Evolutionary conservation across 2,113 vertebrate genomes (phyloP).

Genomic region (Promerops cafer): DNA sequence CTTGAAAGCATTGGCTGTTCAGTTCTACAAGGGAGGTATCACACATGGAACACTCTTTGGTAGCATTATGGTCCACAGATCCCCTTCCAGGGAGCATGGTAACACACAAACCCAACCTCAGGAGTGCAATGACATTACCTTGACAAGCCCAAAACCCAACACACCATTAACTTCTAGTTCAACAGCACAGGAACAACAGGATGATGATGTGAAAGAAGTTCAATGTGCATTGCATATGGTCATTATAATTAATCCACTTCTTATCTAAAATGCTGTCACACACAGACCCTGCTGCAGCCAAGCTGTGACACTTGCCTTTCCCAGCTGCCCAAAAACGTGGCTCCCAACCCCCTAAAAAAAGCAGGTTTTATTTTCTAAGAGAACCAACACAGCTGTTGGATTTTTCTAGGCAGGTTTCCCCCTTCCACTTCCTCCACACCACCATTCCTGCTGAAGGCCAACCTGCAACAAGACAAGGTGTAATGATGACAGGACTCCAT

Average conservation of each 20-base stretch:
- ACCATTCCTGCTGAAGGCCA: neutral
- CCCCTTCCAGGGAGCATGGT: neutral
- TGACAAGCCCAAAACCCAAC: neutral
- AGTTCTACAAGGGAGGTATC: neutral
- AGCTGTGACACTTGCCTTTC: neutral
- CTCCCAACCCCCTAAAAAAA: neutral
- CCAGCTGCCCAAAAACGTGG: neutral
- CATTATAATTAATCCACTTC: neutral
- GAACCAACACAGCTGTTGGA: neutral
- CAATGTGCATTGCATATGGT: neutral
- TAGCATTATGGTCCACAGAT: neutral
- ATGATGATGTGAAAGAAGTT: neutral
- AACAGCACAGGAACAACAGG: neutral
- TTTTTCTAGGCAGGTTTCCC: neutral
- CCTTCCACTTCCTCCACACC: neutral
- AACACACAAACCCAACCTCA: neutral
- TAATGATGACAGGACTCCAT: neutral
- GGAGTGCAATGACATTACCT: accelerated
- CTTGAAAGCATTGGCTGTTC: neutral
- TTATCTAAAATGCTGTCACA: neutral
- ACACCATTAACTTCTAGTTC: neutral
- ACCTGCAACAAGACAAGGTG: neutral
- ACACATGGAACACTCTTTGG: neutral
- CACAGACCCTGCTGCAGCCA: neutral
- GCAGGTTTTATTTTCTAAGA: neutral